phyloP scores from a whole-genome alignment of 2,113 vertebrate genomes.

The Delphinus delphis region DNA sequence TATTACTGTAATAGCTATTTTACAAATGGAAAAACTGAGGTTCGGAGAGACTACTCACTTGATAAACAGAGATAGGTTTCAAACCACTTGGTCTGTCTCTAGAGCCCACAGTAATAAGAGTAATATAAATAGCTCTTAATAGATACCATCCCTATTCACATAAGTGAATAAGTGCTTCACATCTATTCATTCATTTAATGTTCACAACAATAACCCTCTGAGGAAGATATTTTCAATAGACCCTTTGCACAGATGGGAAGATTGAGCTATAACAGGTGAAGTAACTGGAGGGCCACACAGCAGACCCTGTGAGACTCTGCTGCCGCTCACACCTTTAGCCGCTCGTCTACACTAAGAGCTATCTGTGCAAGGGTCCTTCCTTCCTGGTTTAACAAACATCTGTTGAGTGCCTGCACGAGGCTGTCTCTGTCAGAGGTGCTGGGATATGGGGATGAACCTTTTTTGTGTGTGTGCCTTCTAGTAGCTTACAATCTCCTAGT shows the following conservation, averaged over 20 bases:
- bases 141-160: not conserved
- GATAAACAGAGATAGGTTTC: not conserved
- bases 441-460: not conserved
- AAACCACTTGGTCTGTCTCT: not conserved
- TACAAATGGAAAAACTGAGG: not conserved
- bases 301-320: not conserved
- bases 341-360: not conserved
- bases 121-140: not conserved
- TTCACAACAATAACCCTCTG: not conserved
- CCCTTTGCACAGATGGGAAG: not conserved
- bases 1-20: not conserved
- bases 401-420: not conserved
- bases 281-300: not conserved
- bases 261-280: not conserved
- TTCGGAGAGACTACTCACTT: not conserved
- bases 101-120: not conserved
- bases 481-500: not conserved
- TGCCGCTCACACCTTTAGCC: not conserved
- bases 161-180: not conserved
- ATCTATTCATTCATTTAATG: not conserved
- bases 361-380: not conserved
- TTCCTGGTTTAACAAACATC: not conserved
- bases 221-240: not conserved
- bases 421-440: not conserved
- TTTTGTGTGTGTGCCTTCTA: not conserved